A percentile compares a stretch with the other conserved stretches of the same genome.
Evolutionary conservation across 2,888 invertebrate genomes (phyloP).

Genomic region (Zhuqinia jingwanae): DNA sequence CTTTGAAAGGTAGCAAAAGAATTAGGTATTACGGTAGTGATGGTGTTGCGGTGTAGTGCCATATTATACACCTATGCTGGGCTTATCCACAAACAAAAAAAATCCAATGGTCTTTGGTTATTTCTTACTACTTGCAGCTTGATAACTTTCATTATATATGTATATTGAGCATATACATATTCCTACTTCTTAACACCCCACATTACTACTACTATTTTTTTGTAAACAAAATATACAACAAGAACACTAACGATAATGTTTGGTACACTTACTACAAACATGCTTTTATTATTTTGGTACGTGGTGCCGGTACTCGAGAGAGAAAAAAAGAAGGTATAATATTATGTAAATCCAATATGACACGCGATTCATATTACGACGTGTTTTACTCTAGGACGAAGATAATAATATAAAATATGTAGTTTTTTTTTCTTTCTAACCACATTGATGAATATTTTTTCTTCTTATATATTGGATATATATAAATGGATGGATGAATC

Average conservation of each 20-base stretch:
- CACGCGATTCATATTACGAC: not conserved
- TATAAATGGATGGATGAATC: too few species aligned
- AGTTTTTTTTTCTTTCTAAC: slow-evolving; percentile 19
- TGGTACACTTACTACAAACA: slow-evolving; percentile 7
- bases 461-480: too few species aligned
- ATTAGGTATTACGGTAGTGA: too few species aligned
- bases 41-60: too few species aligned
- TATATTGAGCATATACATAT: not conserved
- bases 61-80: too few species aligned
- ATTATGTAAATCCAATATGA: slow-evolving; percentile 24
- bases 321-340: not conserved
- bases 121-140: too few species aligned
- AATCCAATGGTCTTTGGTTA: too few species aligned
- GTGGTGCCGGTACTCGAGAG: not conserved
- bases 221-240: not conserved
- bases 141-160: not conserved
- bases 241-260: not conserved
- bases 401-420: too few species aligned
- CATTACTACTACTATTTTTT: not conserved
- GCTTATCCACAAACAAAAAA: too few species aligned
- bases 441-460: slow-evolving; percentile 10
- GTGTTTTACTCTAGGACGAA: too few species aligned
- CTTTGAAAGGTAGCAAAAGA: slow-evolving; percentile 29
- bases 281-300: not conserved
- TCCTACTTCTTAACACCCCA: too few species aligned